Evolutionary conservation across 2,113 vertebrate species (phyloP).

Genomic region (Oxyura jamaicensis): DNA sequence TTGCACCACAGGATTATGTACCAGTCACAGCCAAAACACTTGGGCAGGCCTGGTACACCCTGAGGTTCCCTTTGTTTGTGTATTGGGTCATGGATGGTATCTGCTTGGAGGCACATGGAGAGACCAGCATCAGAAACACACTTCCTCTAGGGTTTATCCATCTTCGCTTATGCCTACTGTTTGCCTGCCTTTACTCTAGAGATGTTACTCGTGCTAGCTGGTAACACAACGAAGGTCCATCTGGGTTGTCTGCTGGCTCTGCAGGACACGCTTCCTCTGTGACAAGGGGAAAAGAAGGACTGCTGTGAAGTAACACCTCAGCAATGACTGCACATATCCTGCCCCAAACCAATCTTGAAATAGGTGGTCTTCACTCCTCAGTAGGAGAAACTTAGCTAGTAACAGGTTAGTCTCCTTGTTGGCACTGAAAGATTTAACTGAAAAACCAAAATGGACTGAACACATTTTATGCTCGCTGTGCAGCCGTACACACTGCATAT

Average conservation of each 20-base stretch:
- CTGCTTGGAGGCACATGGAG: not conserved
- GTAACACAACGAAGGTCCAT: fast-evolving
- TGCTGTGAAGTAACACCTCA: not conserved
- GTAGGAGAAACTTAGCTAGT: not conserved
- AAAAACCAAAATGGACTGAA: not conserved
- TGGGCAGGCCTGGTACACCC: not conserved
- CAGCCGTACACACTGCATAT: no score
- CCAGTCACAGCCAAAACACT: not conserved
- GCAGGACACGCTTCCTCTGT: not conserved
- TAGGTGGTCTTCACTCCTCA: not conserved
- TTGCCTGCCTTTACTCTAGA: not conserved
- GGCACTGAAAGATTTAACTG: not conserved
- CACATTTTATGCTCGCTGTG: not conserved
- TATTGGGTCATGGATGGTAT: not conserved
- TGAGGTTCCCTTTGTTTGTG: not conserved
- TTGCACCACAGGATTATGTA: not conserved
- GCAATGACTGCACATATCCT: not conserved
- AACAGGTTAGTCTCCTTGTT: not conserved
- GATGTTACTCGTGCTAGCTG: fast-evolving
- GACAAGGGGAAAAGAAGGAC: not conserved
- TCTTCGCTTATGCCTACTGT: fast-evolving
- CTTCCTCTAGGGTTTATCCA: not conserved
- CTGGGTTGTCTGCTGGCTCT: not conserved
- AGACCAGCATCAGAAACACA: not conserved
- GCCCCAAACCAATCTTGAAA: not conserved